Base-by-base conservation (phyloP, 2,888 invertebrate species). In the Rambutsinella grinnellia region DNA sequence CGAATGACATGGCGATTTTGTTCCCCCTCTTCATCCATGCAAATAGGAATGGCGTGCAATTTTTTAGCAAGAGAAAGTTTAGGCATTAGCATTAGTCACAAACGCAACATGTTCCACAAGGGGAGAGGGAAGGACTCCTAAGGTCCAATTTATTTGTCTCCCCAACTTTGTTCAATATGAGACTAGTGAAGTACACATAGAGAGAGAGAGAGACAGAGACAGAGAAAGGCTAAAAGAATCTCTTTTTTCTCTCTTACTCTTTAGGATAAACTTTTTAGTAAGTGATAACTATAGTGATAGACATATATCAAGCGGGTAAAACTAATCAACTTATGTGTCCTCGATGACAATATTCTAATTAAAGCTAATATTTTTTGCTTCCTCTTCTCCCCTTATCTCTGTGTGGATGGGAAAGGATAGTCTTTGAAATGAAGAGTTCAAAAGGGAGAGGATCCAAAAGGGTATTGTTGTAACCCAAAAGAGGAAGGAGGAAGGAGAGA, bases 1-100 rank as follows among this genome's bases (percentile, higher is more conserved):
- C 36, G 15, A 54, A 27, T 63, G 65, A 54, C 65, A 63, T 46
- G 66, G 47, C 44, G 66, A 66, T 57, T 66, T 51, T 62, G 47
- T 10, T 62, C 27, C n/a, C n/a, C 6, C 6, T 36, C 36, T 5
- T 36, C 36, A 13, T 36, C 36, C 36, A 36, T 36, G 36, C 36
- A 36, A 36, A 36, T 36, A 36, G 36, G 13, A 36, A 36, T 36
- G 36, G 36, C 36, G 36, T 36, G 36, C 13, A 36, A 36, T 36
- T 36, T 36, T 36, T 36, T 36, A 36, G 6, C 6, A 13, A 13
- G 13, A 36, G 36, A 36, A 36, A 36, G 36, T 36, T 36, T 36
- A 8, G 36, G 36, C 36, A 36, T 36, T 36, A 36, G 36, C 36
- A 36, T 13, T 36, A 36, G 36, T 13, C 5, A 13, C 13, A 8